phyloP scores from a whole-genome alignment of 2,113 vertebrate species.

The Notarius quadriscutis region DNA sequence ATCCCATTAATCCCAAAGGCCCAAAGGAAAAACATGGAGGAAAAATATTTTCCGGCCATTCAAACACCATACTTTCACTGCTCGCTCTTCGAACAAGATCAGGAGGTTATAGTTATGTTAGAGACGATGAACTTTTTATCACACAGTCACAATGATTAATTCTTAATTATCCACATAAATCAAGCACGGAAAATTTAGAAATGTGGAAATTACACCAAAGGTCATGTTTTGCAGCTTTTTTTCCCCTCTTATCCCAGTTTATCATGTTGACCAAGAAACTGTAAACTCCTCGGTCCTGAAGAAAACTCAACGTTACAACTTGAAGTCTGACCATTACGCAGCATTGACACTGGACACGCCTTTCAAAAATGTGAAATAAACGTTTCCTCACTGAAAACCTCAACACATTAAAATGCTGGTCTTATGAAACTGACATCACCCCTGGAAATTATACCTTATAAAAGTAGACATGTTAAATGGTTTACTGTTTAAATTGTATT shows the following conservation, averaged over 20 bases:
- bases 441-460: too few relatives aligned
- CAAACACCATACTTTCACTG: constrained; percentile 37
- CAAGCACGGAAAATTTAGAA: neutral
- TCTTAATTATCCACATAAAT: neutral
- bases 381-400: neutral
- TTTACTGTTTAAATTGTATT: too few relatives aligned
- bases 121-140: neutral
- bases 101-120: neutral
- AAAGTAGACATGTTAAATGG: too few relatives aligned
- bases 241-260: neutral
- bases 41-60: constrained; percentile 52
- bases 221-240: neutral
- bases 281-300: neutral
- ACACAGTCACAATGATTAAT: neutral
- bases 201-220: neutral
- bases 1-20: constrained; percentile 29
- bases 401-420: neutral
- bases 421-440: too few relatives aligned
- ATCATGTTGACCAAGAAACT: neutral
- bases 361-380: neutral
- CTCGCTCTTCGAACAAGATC: constrained; percentile 33
- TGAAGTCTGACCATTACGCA: neutral
- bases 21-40: constrained; percentile 33
- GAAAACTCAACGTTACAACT: neutral
- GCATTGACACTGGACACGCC: neutral